Evolutionary conservation across 2,888 invertebrate species (phyloP), one percentile per base, ranked within the genome.

Genomic region (Drosophila neotestacea): DNA sequence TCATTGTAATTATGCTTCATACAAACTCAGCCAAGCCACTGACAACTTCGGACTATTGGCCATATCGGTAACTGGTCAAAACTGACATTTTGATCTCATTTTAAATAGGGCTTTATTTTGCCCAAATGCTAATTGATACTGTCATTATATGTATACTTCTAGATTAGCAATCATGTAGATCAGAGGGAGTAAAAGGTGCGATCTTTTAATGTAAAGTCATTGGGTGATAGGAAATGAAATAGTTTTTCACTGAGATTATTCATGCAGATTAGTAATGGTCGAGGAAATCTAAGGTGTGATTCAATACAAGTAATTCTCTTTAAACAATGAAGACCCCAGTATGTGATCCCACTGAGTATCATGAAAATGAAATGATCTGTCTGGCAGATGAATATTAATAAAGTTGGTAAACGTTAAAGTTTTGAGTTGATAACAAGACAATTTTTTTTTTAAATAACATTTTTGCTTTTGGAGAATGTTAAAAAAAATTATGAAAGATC

Each of bases 1-100:
- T 81, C 77, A 85, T 85, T 73, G 69, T 82, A 82, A 83, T 85
- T 82, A 84, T 80, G 76, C 72, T 41, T 48, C 41, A 67, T 7
- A 34, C 32, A 13, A 9, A 4, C 41, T 41, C 22, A 30, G n/a
- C 11, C 9, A 10, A 32, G 4, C 4, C 51, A 47, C 11, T 5
- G 3, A 30, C 13, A 9, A 13, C n/a, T 22, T 4, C 5, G 6
- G 10, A 11, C 27, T 16, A 30, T 28, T 22, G 22, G n/a, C 44
- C 44, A 28, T n/a, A 28, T 46, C 28, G 11, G n/a, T 16, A 48
- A 47, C 10, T 47, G 47, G 16, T 13, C 32, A 16, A 32, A 55
- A 55, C 55, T 32, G 32, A 22, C 16, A 44, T n/a, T 44, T 42
- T n/a, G n/a, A n/a, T n/a, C 16, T 16, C 16, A 9, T 11, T 54